A percentile compares a stretch with the other conserved stretches of the same genome.
phyloP scores from a whole-genome alignment of 2,797 vertebrate species.

The Pangasius larnaudii region DNA sequence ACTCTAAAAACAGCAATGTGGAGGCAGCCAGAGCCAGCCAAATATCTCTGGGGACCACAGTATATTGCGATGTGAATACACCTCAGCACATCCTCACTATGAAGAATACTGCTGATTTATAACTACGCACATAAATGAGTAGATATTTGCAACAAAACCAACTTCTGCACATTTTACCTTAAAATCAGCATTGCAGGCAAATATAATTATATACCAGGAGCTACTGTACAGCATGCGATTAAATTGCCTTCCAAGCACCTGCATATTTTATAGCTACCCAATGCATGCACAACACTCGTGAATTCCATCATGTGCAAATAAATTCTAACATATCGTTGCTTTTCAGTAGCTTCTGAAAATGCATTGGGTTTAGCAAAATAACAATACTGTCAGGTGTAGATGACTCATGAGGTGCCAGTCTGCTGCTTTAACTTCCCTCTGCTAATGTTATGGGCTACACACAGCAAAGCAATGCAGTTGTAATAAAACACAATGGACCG shows the following conservation, averaged over 20 bases:
- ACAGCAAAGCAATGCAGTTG: conserved; percentile 40
- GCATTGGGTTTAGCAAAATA: conserved; percentile 18
- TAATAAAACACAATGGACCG: conserved; percentile 53
- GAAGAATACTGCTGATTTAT: conserved; percentile 12
- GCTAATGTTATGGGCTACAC: conserved; percentile 36
- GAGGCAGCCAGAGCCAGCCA: conserved; percentile 26
- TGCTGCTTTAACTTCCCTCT: conserved; percentile 39
- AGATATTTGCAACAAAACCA: neutral
- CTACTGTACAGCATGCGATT: neutral
- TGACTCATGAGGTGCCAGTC: conserved; percentile 44
- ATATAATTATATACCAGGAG: neutral
- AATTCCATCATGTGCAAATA: conserved; percentile 8
- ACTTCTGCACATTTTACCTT: conserved; percentile 21
- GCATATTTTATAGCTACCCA: conserved; percentile 8
- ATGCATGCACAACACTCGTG: neutral
- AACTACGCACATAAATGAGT: conserved; percentile 1
- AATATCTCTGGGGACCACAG: conserved; percentile 43
- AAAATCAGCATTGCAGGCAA: conserved; percentile 8
- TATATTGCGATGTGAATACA: conserved; percentile 27
- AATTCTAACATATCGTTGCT: conserved; percentile 5
- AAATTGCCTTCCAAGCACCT: conserved; percentile 21
- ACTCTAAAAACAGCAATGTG: conserved; percentile 51
- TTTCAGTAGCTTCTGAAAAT: conserved; percentile 30
- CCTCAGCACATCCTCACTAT: conserved; percentile 31
- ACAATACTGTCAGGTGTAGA: conserved; percentile 29